Evolutionary conservation across 2,888 invertebrate species (phyloP).

Genomic region (Microctonus hyperodae): DNA sequence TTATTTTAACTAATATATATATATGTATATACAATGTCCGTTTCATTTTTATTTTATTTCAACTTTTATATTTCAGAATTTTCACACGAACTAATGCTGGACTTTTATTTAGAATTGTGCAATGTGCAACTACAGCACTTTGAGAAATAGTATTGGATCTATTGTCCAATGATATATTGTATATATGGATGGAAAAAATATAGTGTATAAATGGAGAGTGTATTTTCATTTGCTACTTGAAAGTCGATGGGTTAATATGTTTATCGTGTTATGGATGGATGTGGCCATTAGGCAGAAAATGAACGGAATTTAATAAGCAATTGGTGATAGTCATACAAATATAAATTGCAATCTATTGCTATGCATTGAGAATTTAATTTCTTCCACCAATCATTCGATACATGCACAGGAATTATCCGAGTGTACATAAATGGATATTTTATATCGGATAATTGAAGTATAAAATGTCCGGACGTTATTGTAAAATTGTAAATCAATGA

Average conservation of each 20-base stretch:
- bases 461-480: not conserved
- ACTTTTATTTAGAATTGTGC: not conserved
- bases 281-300: not conserved
- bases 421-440: no score
- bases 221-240: slow-evolving; percentile 9
- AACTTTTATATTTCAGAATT: slow-evolving; percentile 1
- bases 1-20: not conserved
- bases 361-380: slow-evolving; percentile 8
- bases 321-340: not conserved
- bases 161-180: not conserved
- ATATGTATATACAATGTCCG: not conserved
- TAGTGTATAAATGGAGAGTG: not conserved
- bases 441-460: no score
- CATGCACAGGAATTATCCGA: no score
- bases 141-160: not conserved
- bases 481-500: not conserved
- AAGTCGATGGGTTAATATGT: slow-evolving; percentile 19
- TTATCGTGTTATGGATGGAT: not conserved
- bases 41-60: not conserved
- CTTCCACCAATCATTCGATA: not conserved
- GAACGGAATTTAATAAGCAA: not conserved
- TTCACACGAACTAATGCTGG: not conserved
- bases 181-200: not conserved
- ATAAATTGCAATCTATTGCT: not conserved
- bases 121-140: not conserved